Evolutionary conservation across 2,113 vertebrate genomes (phyloP).

Genomic region (Picathartes gymnocephalus): DNA sequence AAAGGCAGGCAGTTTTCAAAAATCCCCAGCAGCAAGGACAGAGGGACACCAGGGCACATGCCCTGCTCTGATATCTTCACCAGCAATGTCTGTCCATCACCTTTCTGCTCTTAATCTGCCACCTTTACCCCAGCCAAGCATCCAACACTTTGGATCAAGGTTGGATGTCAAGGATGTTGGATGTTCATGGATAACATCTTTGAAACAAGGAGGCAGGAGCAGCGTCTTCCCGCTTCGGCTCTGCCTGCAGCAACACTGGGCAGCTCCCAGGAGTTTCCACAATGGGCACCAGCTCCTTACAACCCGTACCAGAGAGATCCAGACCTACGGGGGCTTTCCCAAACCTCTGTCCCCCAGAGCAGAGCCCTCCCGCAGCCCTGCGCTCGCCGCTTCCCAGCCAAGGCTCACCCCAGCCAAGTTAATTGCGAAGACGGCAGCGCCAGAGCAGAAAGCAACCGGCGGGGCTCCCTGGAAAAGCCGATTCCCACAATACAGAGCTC

Average conservation of each 20-base stretch:
- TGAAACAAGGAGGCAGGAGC: neutral
- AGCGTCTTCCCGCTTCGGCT: neutral
- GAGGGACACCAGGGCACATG: neutral
- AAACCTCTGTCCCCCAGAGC: accelerated
- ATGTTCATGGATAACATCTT: neutral
- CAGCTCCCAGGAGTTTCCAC: neutral
- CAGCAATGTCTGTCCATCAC: neutral
- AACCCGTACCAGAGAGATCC: accelerated
- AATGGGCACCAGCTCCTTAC: neutral
- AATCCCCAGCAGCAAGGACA: neutral
- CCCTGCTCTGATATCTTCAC: neutral
- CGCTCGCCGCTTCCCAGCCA: accelerated
- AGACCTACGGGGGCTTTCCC: neutral
- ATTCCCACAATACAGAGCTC: neutral
- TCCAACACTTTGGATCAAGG: neutral
- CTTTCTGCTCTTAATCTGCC: neutral
- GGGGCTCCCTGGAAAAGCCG: neutral
- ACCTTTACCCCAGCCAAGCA: neutral
- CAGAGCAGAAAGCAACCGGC: neutral
- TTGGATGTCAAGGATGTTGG: neutral
- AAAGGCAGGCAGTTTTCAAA: neutral
- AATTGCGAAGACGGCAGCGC: neutral
- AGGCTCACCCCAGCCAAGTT: neutral
- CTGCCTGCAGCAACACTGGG: accelerated
- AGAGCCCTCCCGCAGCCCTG: neutral